Conservation (phyloP, 2,113 vertebrate genomes). For the Vanacampus margaritifer region DNA sequence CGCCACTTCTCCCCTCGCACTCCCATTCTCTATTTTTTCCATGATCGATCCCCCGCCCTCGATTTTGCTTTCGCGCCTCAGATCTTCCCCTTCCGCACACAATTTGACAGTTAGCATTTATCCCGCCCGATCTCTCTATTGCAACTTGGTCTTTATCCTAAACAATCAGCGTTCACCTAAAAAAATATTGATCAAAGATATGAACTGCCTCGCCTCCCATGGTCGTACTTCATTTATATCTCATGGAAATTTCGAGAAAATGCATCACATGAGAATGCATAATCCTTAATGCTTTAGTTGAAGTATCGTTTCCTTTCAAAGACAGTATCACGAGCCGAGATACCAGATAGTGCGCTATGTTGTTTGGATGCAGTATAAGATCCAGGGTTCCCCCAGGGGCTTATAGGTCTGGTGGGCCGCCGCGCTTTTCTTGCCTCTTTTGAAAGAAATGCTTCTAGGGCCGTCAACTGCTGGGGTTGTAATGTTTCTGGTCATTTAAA, state of each 20-base stretch:
- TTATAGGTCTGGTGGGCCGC: too few relatives aligned
- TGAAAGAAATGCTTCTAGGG: too few relatives aligned
- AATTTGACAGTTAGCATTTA: slow-evolving; percentile 68
- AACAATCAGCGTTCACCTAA: slow-evolving; percentile 29
- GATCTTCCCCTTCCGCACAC: slow-evolving; percentile 64
- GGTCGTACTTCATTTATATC: neutral
- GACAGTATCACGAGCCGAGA: too few relatives aligned
- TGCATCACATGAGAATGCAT: too few relatives aligned
- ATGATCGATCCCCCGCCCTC: slow-evolving; percentile 58
- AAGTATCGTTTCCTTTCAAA: too few relatives aligned
- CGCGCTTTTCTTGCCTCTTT: too few relatives aligned
- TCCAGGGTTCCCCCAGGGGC: too few relatives aligned
- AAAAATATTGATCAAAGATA: slow-evolving; percentile 12
- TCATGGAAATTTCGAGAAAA: neutral
- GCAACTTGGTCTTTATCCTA: slow-evolving; percentile 43
- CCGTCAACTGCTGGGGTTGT: too few relatives aligned
- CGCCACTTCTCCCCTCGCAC: slow-evolving; percentile 39
- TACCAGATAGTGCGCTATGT: too few relatives aligned
- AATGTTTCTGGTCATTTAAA: too few relatives aligned
- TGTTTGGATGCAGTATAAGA: too few relatives aligned
- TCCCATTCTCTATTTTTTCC: slow-evolving; percentile 58
- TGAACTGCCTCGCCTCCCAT: neutral
- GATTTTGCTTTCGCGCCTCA: slow-evolving; percentile 40
- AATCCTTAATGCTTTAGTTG: too few relatives aligned
- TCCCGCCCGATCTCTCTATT: slow-evolving; percentile 52